Base-by-base conservation (phyloP, 2,113 vertebrate genomes). In the Burhinus bistriatus region DNA sequence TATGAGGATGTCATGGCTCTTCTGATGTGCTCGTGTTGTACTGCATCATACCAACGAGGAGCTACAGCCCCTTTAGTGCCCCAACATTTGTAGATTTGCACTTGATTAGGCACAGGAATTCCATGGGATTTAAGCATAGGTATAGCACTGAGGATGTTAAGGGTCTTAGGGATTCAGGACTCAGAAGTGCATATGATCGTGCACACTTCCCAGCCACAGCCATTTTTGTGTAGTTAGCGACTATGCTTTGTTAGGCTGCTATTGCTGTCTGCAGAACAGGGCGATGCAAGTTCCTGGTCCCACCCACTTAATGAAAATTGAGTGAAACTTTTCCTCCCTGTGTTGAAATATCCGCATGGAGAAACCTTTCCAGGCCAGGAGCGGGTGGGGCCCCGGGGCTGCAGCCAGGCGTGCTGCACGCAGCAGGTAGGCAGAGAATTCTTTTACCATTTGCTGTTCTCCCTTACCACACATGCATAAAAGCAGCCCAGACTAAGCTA, bases 331-430 rank as follows among this genome's bases (percentile, higher is more conserved):
- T 92, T 88, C 58, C 51, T 94, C 54, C 26, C 52, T 51, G 6
- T 94, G 91, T 84, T 83, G 95, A 96, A 95, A 95, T 45, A 66
- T 59, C 10, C 1, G 1, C 15, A 5, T 49, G 82, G 89, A 94
- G 93, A 95, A 95, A 88, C 72, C 54, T 77, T 89, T 77, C 20
- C 77, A 61, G 51, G 40, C 15, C 40, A 16, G 54, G 49, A 45
- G 68, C 5, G 21, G 93, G 91, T 79, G 83, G 38, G 45, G 71
- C 54, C 11, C 12, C 32, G 22, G 49, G 49, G 49, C 49, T 51
- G 49, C 49, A 51, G 49, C 22, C 0, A 0, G 32, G 19, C 0
- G 0, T 2, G 0, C 44, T 55, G 73, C 32, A 32, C 0, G 2
- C 21, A 26, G 49, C 49, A 80, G 58, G 58, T 45, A 58, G 47